phyloP scores from a whole-genome alignment of 2,888 invertebrate species.

The Acronicta leporina region DNA sequence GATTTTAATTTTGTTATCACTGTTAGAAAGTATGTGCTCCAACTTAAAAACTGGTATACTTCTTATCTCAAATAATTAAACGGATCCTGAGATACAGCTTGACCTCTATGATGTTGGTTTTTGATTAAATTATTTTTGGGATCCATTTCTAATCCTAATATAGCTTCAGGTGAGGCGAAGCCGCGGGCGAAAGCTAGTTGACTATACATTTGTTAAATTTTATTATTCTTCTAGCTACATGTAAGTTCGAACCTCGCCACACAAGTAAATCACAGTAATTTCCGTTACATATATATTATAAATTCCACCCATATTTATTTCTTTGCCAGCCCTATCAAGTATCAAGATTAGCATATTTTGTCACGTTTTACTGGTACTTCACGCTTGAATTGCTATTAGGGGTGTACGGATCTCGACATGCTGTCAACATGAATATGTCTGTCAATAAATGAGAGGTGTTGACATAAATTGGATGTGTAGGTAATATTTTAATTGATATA shows the following conservation, averaged over 20 bases:
- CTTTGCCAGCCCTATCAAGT: constrained; percentile 17
- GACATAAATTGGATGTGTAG: not conserved
- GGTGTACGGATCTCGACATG: constrained; percentile 25
- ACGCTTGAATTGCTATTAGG: constrained; percentile 26
- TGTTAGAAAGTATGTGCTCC: no score
- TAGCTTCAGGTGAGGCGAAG: no score
- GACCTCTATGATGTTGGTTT: no score
- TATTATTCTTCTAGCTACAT: not conserved
- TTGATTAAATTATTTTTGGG: no score
- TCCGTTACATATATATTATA: constrained; percentile 44
- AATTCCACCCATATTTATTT: constrained; percentile 29
- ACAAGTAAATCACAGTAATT: constrained; percentile 28
- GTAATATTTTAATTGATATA: no score
- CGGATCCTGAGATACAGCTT: no score
- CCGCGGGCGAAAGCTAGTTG: no score
- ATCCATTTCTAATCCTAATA: no score
- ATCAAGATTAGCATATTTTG: constrained; percentile 37
- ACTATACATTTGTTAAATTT: no score
- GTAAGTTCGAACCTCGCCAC: constrained; percentile 15
- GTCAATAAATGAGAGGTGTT: constrained; percentile 10
- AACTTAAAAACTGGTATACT: no score
- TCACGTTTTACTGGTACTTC: constrained; percentile 40
- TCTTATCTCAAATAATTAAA: no score
- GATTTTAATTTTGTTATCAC: no score
- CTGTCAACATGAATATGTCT: constrained; percentile 10